These are phyloP conservation scores for Drymonia ruficornis DNA, from an alignment of 2,888 invertebrate genomes.

Conservation along the genomic window DNA sequence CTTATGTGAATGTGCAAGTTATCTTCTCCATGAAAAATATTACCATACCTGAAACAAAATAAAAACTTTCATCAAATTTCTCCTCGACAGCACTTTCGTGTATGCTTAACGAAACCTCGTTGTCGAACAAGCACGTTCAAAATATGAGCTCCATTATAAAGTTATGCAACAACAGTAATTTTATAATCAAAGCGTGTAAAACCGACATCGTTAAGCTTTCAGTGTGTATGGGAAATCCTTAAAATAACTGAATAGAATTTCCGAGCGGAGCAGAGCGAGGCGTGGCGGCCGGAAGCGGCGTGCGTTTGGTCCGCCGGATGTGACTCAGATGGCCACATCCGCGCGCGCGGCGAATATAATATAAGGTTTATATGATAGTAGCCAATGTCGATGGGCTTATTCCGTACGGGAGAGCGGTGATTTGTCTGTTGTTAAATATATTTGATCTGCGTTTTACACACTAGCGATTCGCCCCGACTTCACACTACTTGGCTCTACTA, in stretches of 20 bases:
- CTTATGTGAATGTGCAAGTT: too few species aligned
- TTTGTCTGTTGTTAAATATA: neutral
- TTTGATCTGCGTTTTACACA: too few species aligned
- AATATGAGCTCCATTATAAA: conserved; percentile 52
- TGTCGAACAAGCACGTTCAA: conserved; percentile 41
- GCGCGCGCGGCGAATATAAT: conserved; percentile 43
- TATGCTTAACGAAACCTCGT: conserved; percentile 29
- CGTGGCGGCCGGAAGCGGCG: conserved; percentile 58
- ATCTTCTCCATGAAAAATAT: too few species aligned
- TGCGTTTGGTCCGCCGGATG: conserved; percentile 69
- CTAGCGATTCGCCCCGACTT: too few species aligned
- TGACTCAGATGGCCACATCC: conserved; percentile 69
- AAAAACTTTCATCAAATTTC: neutral
- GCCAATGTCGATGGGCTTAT: conserved; percentile 18
- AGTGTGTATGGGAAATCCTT: conserved; percentile 46
- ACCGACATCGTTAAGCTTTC: conserved; percentile 66
- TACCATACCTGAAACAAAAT: conserved; percentile 29
- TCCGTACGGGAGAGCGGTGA: conserved; percentile 9
- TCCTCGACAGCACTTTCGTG: neutral
- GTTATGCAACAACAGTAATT: conserved; percentile 57
- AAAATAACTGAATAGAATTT: conserved; percentile 63
- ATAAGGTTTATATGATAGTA: conserved; percentile 26
- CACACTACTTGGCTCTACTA: too few species aligned
- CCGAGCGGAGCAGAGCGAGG: conserved; percentile 37
- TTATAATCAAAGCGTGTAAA: conserved; percentile 60